Evolutionary conservation across 2,113 vertebrate genomes (phyloP), one percentile per base, ranked within the genome.

Genomic region (Apaloderma vittatum): DNA sequence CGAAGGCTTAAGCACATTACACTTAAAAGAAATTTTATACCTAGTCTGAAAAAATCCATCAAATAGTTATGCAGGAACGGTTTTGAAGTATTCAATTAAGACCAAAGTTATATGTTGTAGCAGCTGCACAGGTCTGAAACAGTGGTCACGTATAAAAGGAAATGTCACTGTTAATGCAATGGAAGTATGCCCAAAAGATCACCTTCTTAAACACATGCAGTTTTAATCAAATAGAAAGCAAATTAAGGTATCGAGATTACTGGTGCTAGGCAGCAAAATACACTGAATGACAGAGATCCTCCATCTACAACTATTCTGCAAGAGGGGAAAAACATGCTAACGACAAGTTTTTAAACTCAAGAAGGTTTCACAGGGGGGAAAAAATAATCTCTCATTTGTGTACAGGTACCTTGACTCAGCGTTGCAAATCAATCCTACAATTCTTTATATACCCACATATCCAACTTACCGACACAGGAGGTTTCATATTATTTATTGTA

Each of bases 401-500:
- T 97, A 97, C 97, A 98, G 98, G 97, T 98, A 98, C 97, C 97
- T 98, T 97, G 97, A 40, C 96, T 98, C 97, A 98, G 79, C 97
- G 94, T 94, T 98, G 96, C 93, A 98, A 97, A 97, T 87, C 94
- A 97, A 97, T 97, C 95, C 95, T 97, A 84, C 96, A 46, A 18
- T 18, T 46, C 88, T 98, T 98, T 97, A 94, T 83, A 97, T 97
- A 98, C 97, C 98, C 98, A 98, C 94, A 98, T 98, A 98, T 98
- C 99, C 99, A 99, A 99, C 99, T 99, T 99, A 99, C 99, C 99
- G 99, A 99, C 99, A 99, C 99, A 99, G 99, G 99, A 99, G 99
- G 99, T 99, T 99, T 99, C 99, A 99, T 99, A 99, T 99, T 98
- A 99, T 99, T 99, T 99, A 99, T 99, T 99, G 99, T 99, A 99